phyloP scores from a whole-genome alignment of 2,797 vertebrate genomes.

The Gastrophryne carolinensis region DNA sequence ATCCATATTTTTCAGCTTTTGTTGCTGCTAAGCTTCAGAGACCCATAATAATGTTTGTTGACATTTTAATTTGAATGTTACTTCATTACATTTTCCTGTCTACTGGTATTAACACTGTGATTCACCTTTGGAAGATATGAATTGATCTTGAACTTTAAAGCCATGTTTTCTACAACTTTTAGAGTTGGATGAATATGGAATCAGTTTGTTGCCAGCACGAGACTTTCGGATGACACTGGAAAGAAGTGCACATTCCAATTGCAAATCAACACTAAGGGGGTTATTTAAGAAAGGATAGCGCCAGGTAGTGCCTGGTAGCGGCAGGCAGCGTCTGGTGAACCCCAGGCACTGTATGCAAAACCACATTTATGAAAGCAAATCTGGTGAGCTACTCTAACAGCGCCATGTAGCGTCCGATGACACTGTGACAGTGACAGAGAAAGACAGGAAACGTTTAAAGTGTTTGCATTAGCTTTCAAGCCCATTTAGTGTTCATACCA shows the following conservation, averaged over 20 bases:
- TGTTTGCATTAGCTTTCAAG: too few species aligned
- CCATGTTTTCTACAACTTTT: conserved; percentile 10
- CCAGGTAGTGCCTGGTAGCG: too few species aligned
- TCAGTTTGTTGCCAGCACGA: background rate
- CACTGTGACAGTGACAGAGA: too few species aligned
- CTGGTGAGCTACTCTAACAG: too few species aligned
- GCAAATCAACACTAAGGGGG: background rate
- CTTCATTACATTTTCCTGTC: conserved; percentile 13
- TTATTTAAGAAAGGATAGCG: too few species aligned
- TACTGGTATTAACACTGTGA: conserved; percentile 25
- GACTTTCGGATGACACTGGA: background rate
- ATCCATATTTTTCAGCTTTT: background rate
- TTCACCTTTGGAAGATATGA: conserved; percentile 30
- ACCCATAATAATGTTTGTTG: conserved; percentile 27
- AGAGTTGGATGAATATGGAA: conserved; percentile 6
- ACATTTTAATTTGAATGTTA: conserved; percentile 41
- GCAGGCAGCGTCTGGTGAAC: too few species aligned
- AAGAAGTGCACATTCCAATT: background rate
- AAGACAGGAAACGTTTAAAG: too few species aligned
- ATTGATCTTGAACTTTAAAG: conserved; percentile 32
- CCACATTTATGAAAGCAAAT: too few species aligned
- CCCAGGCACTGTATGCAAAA: too few species aligned
- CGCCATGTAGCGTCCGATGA: too few species aligned
- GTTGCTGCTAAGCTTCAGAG: conserved; percentile 21
- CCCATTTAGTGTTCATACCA: too few species aligned